Conservation (phyloP, 1,140 invertebrate genomes). For the Samia ricini region DNA sequence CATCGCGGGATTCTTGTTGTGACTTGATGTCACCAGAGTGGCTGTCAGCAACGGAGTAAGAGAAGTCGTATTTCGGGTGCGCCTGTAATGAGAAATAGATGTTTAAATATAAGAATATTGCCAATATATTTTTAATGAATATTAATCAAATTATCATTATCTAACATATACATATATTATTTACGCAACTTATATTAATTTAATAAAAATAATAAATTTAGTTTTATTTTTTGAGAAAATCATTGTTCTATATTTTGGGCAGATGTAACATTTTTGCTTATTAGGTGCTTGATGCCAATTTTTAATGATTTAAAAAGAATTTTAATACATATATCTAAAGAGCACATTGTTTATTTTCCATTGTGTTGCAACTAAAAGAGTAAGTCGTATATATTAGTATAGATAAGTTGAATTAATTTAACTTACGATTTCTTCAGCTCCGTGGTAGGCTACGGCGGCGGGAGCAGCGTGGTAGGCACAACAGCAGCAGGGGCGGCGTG, state of each 20-base stretch:
- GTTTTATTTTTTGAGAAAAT: constrained; percentile 10
- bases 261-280: constrained; percentile 75
- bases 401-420: background rate
- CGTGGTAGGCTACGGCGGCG: constrained; percentile 14
- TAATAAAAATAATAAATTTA: constrained; percentile 14
- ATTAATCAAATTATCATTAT: no score
- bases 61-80: constrained; percentile 72
- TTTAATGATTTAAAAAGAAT: constrained; percentile 70
- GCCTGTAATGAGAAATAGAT: constrained; percentile 33
- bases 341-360: background rate
- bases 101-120: no score
- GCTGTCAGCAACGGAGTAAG: constrained; percentile 73
- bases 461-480: constrained; percentile 45
- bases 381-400: no score
- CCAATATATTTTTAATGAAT: no score
- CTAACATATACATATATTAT: no score
- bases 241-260: constrained; percentile 74
- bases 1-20: constrained; percentile 74
- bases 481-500: constrained; percentile 25
- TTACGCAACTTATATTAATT: constrained; percentile 53
- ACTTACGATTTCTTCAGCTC: constrained; percentile 7
- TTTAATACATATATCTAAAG: no score
- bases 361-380: no score
- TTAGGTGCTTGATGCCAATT: constrained; percentile 77
- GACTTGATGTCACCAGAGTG: constrained; percentile 74